Evolutionary conservation across 2,888 invertebrate genomes (phyloP).

Genomic region (Synanthedon vespiformis): DNA sequence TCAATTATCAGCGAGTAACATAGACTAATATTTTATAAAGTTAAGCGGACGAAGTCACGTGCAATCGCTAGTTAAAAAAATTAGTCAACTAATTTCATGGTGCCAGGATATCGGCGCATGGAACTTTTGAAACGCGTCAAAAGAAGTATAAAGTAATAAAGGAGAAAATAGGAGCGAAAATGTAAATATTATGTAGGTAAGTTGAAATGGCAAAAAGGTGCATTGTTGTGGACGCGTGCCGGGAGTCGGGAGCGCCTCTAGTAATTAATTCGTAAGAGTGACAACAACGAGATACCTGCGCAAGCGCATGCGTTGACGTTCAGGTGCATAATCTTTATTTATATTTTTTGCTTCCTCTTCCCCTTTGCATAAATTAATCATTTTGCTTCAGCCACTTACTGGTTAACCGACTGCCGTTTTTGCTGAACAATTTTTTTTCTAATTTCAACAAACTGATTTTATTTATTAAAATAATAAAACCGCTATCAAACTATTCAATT

Average conservation of each 20-base stretch:
- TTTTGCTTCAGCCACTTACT: constrained; percentile 24
- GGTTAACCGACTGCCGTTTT: background rate
- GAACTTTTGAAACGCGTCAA: too few species aligned
- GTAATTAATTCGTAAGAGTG: constrained; percentile 55
- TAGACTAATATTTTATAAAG: too few species aligned
- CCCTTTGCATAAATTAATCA: constrained; percentile 68
- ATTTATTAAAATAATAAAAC: background rate
- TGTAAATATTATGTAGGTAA: too few species aligned
- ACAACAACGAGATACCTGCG: constrained; percentile 39
- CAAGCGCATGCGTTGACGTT: constrained; percentile 37
- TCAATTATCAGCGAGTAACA: too few species aligned
- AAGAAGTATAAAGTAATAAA: too few species aligned
- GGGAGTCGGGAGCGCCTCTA: constrained; percentile 15
- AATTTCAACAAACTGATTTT: background rate
- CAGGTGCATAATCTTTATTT: constrained; percentile 68
- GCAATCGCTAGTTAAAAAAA: too few species aligned
- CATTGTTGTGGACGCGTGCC: constrained; percentile 33
- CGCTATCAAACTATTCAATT: too few species aligned
- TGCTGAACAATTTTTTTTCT: background rate
- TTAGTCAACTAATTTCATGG: background rate
- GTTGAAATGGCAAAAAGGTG: too few species aligned
- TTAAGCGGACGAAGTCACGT: too few species aligned
- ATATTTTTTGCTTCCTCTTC: constrained; percentile 55
- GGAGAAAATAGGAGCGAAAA: too few species aligned
- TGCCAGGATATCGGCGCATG: too few species aligned